Evolutionary conservation across 30 jellyfish, hydroid and myxozoan species (phyloP), one percentile per base, ranked within the genome.

Genomic region (Turritopsis dohrnii): DNA sequence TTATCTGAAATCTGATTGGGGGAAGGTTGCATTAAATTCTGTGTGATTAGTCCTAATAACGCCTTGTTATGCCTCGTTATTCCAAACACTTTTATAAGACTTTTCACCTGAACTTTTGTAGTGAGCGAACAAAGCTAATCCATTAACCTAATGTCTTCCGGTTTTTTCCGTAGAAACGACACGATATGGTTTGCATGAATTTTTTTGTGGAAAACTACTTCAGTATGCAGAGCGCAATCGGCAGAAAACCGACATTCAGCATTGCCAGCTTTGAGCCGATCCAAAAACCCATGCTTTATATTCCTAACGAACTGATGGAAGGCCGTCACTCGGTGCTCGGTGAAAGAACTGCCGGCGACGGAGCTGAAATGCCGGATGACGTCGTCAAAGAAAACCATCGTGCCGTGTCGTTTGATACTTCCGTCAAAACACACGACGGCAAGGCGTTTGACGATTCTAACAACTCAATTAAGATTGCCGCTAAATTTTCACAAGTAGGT

Each of bases 321-420:
- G 81, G 28, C 30, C 54, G 24, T 71, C 52, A 53, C 31, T 28
- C 80, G 17, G 23, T 81, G 28, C 90, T 90, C 21, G 97, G 97
- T 18, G 91, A 89, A 26, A 76, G 97, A 28, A 81, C 88, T 9
- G 53, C 89, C 52, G 97, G 95, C 24, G 97, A 90, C 74, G 97
- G 97, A 17, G 75, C 97, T 31, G 77, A 69, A 69, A 69, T 27
- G 30, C 31, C 77, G 30, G 94, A 91, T 1, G 69, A 21, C 0
- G 83, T 22, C 18, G 9, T 9, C 18, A 26, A 29, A n/a, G 66
- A 22, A 0, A 52, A 75, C 7, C 28, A 52, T 7, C 28, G 66
- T 8, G 79, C 27, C 16, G 52, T 75, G 29, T 54, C 79, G 25
- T 26, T 19, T 54, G 65, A 54, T 17, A 20, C 80, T 52, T 19